phyloP scores from a whole-genome alignment of 64 coral and sea anemone genomes.

The Stichodactyla mertensii region DNA sequence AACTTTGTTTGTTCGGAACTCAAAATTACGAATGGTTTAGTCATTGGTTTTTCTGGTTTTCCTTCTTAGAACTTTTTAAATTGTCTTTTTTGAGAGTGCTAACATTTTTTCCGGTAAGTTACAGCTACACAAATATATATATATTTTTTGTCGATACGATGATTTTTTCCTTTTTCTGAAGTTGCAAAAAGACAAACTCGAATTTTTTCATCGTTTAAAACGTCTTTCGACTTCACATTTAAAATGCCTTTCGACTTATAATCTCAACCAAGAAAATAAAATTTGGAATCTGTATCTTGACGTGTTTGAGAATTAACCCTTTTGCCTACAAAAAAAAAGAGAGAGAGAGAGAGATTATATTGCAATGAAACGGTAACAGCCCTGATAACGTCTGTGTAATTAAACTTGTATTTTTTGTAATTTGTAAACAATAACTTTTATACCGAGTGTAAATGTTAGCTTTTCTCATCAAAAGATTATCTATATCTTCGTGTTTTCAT shows the following conservation, averaged over 20 bases:
- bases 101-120: too few relatives aligned
- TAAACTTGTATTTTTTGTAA: not conserved
- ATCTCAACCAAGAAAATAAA: not conserved
- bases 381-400: not conserved
- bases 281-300: not conserved
- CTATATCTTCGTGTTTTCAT: not conserved
- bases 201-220: not conserved
- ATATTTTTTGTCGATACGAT: too few relatives aligned
- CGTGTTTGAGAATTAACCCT: not conserved
- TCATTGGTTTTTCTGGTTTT: not conserved
- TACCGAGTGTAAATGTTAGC: constrained; percentile 1
- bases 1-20: too few relatives aligned
- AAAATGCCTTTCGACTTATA: not conserved
- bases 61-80: not conserved
- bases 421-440: not conserved
- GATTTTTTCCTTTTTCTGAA: not conserved
- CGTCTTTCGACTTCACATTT: not conserved
- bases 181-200: too few relatives aligned
- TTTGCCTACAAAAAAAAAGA: not conserved
- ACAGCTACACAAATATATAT: too few relatives aligned
- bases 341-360: not conserved
- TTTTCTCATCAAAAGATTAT: constrained; percentile 4
- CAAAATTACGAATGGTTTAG: too few relatives aligned
- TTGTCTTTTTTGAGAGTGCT: not conserved
- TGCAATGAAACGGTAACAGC: not conserved